Percentiles rank a stretch among this genome's conserved stretches.
These are phyloP conservation scores for Nycticorax nycticorax DNA, from an alignment of 2,113 vertebrate species.

Conservation along the genomic window DNA sequence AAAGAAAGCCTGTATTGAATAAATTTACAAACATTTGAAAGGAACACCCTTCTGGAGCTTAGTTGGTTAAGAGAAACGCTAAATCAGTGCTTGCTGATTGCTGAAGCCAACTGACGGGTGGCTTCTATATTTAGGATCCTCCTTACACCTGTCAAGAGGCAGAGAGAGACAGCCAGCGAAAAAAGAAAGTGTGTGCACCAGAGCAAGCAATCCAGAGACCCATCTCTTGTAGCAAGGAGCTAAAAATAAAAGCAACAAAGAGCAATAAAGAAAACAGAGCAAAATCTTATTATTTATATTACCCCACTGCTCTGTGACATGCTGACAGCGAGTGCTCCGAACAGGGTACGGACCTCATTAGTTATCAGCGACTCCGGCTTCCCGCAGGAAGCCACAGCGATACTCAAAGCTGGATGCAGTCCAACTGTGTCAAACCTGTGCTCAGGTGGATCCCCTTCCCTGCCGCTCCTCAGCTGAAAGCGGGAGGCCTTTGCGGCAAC, in stretches of 20 bases:
- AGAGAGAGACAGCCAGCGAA: not conserved
- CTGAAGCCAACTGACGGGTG: constrained; percentile 56
- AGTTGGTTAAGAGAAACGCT: constrained; percentile 35
- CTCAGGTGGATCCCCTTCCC: constrained; percentile 25
- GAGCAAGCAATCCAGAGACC: constrained; percentile 50
- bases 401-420: constrained; percentile 5
- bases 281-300: constrained; percentile 68
- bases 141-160: constrained; percentile 70
- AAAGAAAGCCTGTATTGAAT: not conserved
- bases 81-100: constrained; percentile 47
- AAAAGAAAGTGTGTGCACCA: constrained; percentile 6
- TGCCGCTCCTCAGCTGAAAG: not conserved
- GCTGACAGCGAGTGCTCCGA: not conserved
- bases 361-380: not conserved
- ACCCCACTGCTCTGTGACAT: constrained; percentile 41
- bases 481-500: not conserved
- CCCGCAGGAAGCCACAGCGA: not conserved
- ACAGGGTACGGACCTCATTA: constrained; percentile 13
- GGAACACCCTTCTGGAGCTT: constrained; percentile 7
- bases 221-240: constrained; percentile 30
- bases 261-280: constrained; percentile 47
- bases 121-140: constrained; percentile 58
- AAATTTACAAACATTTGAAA: not conserved
- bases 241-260: constrained; percentile 73
- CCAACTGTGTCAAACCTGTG: constrained; percentile 55